Percentiles rank a stretch among this genome's conserved stretches.
These are phyloP conservation scores for Chelon auratus DNA, from an alignment of 2,797 vertebrate genomes.

Conservation along the genomic window DNA sequence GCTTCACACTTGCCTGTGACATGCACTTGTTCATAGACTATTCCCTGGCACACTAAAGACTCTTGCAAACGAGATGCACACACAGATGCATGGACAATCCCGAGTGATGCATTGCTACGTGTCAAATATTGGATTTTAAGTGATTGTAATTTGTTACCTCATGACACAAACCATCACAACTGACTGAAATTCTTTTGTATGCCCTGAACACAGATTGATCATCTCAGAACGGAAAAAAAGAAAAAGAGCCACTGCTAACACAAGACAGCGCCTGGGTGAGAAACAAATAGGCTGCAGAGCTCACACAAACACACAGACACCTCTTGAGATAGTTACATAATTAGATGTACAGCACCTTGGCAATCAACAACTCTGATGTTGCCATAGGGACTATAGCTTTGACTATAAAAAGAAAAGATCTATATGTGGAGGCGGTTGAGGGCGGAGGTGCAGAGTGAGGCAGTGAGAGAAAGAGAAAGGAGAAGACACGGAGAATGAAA, in stretches of 20 bases:
- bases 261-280: slow-evolving; percentile 32
- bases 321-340: slow-evolving; percentile 74
- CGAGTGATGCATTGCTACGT: slow-evolving; percentile 16
- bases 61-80: slow-evolving; percentile 29
- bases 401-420: slow-evolving; percentile 83
- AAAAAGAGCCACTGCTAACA: slow-evolving; percentile 35
- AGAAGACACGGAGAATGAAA: slow-evolving; percentile 67
- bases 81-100: neutral
- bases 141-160: slow-evolving; percentile 38
- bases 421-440: slow-evolving; percentile 76
- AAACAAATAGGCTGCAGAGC: slow-evolving; percentile 48
- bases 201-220: slow-evolving; percentile 40
- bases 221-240: slow-evolving; percentile 37
- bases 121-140: slow-evolving; percentile 37
- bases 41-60: slow-evolving; percentile 24
- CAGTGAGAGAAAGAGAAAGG: slow-evolving; percentile 66
- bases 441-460: slow-evolving; percentile 77
- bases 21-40: slow-evolving; percentile 28
- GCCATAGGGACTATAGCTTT: slow-evolving; percentile 80
- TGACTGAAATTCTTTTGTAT: slow-evolving; percentile 29
- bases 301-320: slow-evolving; percentile 24
- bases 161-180: slow-evolving; percentile 27
- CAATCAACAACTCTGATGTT: slow-evolving; percentile 83
- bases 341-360: slow-evolving; percentile 78
- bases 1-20: slow-evolving; percentile 55